Conservation (phyloP, 1,140 invertebrate species). For the Anoplophora glabripennis region DNA sequence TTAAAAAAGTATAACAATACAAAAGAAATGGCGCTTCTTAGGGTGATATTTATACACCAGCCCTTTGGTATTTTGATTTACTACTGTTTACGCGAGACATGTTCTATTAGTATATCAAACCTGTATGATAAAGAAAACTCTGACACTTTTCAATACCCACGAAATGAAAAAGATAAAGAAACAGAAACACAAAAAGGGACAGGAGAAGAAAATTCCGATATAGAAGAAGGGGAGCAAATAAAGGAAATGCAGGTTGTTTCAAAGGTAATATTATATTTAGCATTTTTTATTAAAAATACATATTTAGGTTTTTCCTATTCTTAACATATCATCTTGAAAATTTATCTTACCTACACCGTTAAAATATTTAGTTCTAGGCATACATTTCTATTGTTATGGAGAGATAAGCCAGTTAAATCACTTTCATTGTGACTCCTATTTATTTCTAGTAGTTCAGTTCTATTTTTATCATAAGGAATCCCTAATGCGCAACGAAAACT, state of each 20-base stretch:
- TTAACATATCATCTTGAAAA: no score
- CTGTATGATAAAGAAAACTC: conserved; percentile 2
- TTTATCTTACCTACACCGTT: no score
- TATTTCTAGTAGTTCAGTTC: conserved; percentile 3
- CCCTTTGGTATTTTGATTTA: neutral
- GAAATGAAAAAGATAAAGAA: conserved; percentile 5
- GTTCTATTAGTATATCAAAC: neutral
- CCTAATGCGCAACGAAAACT: neutral
- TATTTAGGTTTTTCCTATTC: neutral
- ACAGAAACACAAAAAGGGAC: conserved; percentile 4
- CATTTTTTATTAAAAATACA: neutral
- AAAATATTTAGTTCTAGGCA: no score
- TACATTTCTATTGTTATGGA: no score
- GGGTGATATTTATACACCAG: no score
- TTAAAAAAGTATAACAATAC: no score
- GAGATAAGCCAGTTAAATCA: no score
- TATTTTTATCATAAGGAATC: conserved; percentile 2
- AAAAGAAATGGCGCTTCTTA: no score
- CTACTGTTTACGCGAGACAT: neutral
- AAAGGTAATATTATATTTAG: conserved; percentile 1
- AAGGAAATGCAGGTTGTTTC: neutral
- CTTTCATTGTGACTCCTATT: conserved; percentile 4
- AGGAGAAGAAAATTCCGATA: conserved; percentile 2
- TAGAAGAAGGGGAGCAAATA: neutral
- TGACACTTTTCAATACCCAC: conserved; percentile 2